Conservation (phyloP, 2,113 vertebrate genomes). For the Myiopsitta monachus region DNA sequence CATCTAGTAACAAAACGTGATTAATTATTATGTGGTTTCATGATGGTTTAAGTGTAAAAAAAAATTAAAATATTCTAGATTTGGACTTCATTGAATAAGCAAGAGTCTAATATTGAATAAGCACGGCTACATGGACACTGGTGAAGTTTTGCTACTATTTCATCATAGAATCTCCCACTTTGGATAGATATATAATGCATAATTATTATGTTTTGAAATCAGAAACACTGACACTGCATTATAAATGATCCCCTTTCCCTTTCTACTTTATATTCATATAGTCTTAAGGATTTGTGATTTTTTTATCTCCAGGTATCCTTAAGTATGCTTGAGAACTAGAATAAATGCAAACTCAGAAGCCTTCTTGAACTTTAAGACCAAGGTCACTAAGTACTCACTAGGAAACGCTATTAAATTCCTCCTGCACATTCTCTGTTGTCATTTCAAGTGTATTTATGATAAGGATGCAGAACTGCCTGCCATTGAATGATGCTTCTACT, state of each 20-base stretch:
- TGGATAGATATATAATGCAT: not conserved
- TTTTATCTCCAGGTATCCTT: constrained; percentile 21
- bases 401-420: constrained; percentile 49
- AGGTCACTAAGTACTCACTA: constrained; percentile 37
- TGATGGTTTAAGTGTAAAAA: not conserved
- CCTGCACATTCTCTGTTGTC: not conserved
- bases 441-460: constrained; percentile 49
- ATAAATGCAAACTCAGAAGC: constrained; percentile 22
- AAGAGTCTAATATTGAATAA: not conserved
- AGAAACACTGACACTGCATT: constrained; percentile 33
- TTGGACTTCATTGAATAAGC: not conserved
- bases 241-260: constrained; percentile 26
- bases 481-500: not conserved
- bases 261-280: constrained; percentile 1
- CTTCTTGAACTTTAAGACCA: constrained; percentile 35
- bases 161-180: not conserved
- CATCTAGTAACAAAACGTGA: not conserved
- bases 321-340: constrained; percentile 29
- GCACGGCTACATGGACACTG: not conserved
- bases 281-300: constrained; percentile 38
- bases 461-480: not conserved
- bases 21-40: not conserved
- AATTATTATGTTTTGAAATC: constrained; percentile 20
- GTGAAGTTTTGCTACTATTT: not conserved
- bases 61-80: not conserved